A percentile compares a stretch with the other conserved stretches of the same genome.
Evolutionary conservation across 2,888 invertebrate species (phyloP).

Genomic region (Sminthurinus aureus): DNA sequence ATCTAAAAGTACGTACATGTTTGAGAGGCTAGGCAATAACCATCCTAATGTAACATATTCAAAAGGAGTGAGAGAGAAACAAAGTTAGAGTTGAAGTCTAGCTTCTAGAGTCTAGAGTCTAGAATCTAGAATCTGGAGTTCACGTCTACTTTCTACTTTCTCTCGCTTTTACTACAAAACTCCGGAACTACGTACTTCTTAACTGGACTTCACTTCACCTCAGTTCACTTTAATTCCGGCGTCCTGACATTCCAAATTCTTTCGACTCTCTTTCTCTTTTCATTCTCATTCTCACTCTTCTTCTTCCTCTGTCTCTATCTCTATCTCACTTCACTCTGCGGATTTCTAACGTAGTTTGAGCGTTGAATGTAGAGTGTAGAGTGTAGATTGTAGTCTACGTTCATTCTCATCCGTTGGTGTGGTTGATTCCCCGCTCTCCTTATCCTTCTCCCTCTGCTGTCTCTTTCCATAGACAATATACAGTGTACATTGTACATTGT

Average conservation of each 20-base stretch:
- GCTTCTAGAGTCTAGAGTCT: too few species aligned
- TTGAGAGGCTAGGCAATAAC: background rate
- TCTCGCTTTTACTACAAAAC: background rate
- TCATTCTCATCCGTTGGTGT: too few species aligned
- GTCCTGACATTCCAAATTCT: conserved; percentile 18
- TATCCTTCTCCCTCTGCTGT: background rate
- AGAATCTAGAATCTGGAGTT: too few species aligned
- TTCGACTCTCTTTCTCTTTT: background rate
- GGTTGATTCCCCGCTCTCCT: background rate
- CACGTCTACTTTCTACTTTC: background rate
- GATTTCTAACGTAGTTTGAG: too few species aligned
- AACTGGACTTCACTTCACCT: conserved; percentile 22
- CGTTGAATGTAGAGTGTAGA: too few species aligned
- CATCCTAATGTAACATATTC: background rate
- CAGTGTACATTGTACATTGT: too few species aligned
- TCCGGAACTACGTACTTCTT: background rate
- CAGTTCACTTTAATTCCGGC: conserved; percentile 15
- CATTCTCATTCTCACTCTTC: background rate
- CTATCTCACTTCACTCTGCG: too few species aligned
- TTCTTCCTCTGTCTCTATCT: background rate
- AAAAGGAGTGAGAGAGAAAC: background rate
- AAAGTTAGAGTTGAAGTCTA: too few species aligned
- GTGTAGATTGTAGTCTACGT: too few species aligned
- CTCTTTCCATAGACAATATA: background rate
- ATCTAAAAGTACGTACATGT: background rate